phyloP scores from a whole-genome alignment of 2,113 vertebrate genomes.

The Phylloscopus trochilus region DNA sequence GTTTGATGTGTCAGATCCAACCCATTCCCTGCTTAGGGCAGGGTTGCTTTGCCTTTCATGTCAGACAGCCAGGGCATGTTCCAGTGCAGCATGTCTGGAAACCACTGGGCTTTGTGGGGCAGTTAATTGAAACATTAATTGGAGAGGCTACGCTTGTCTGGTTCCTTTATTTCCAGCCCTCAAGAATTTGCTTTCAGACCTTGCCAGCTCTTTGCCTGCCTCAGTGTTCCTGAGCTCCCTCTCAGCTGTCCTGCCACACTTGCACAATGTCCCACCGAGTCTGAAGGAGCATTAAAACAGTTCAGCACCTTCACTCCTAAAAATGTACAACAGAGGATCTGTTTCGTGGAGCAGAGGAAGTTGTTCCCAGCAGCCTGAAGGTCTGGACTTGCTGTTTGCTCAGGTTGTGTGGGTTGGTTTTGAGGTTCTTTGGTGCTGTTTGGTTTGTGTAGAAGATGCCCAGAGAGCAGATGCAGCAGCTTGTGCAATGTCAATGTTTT shows the following conservation, averaged over 20 bases:
- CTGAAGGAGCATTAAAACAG: neutral
- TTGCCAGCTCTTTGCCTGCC: constrained; percentile 29
- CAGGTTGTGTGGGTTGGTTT: neutral
- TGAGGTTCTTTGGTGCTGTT: neutral
- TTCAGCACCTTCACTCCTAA: neutral
- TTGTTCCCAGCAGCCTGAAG: neutral
- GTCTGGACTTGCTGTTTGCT: neutral
- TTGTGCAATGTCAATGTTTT: neutral
- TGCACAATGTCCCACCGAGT: rapidly evolving
- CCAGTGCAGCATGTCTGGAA: neutral
- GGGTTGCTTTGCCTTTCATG: neutral
- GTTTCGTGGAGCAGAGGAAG: neutral
- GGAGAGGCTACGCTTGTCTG: neutral
- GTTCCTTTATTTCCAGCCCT: neutral
- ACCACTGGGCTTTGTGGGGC: neutral
- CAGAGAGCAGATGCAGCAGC: neutral
- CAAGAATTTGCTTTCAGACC: constrained; percentile 14
- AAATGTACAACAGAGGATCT: neutral
- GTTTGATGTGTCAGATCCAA: neutral
- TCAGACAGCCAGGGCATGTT: neutral
- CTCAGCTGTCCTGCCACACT: neutral
- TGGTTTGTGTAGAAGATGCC: neutral
- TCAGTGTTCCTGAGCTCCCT: neutral
- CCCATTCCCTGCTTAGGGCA: neutral
- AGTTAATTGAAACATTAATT: constrained; percentile 27